Evolutionary conservation across 2,888 invertebrate species (phyloP), one percentile per base, ranked within the genome.

Genomic region (Pegoplata infirma): DNA sequence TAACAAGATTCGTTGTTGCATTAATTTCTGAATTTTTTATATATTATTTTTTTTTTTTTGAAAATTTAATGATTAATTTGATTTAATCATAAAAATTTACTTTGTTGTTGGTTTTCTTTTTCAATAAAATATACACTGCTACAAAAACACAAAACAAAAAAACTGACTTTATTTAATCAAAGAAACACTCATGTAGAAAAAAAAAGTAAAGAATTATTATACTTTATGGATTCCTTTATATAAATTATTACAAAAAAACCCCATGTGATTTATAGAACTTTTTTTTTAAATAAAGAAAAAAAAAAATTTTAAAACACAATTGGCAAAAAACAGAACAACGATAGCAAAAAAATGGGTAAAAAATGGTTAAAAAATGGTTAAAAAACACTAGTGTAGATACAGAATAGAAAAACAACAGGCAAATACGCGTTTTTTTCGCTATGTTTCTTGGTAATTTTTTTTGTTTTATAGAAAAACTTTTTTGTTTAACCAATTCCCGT

Each of bases 371-470:
- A n/a, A n/a, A 67, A 53, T 25, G 25, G 25, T 5, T 25, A 25
- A 66, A n/a, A 55, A 73, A 44, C 67, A 46, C 67, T 79, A 40
- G 79, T 75, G 36, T 79, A 79, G 79, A 79, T 79, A 79, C 79
- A 79, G 63, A 75, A 69, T 75, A 75, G 75, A 63, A 56, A 75
- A 63, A 59, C n/a, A 67, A 67, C 61, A 49, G 25, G 46, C n/a
- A 79, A 67, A 72, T 56, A 71, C 75, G 67, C 75, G 69, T 78
- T 78, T 78, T 72, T 67, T 66, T 40, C 28, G 36, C 36, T n/a
- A 40, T 23, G 32, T 32, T n/a, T 40, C 12, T 40, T n/a, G n/a
- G n/a, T n/a, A n/a, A n/a, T n/a, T 36, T 36, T 12, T 36, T 40
- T 2, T 40, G 36, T 40, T n/a, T n/a, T n/a, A 40, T 10, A 32